These are phyloP conservation scores for Diplosoma virens DNA, from an alignment of 23 tunicate genomes.

Conservation along the genomic window DNA sequence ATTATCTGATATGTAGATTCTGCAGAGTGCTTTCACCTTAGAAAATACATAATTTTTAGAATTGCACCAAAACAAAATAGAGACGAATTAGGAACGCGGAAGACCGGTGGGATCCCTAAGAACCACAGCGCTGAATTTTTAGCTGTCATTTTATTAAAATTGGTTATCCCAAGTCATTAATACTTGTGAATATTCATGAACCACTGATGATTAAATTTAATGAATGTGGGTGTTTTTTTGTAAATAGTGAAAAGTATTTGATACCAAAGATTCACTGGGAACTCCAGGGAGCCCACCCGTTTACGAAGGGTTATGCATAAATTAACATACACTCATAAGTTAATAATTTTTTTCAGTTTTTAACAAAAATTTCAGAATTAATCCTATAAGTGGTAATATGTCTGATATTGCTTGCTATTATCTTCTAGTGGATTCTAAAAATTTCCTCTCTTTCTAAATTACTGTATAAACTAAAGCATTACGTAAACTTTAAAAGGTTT, in stretches of 20 bases:
- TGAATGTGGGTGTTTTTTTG: not conserved
- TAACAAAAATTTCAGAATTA: too few species aligned
- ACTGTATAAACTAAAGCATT: too few species aligned
- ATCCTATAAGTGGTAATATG: too few species aligned
- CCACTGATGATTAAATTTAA: not conserved
- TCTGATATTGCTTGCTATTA: too few species aligned
- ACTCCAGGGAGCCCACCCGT: not conserved
- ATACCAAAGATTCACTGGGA: not conserved
- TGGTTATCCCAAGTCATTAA: not conserved
- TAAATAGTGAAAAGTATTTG: not conserved
- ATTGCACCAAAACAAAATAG: not conserved
- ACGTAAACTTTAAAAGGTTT: too few species aligned
- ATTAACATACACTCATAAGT: too few species aligned
- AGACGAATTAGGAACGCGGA: not conserved
- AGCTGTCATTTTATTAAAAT: not conserved
- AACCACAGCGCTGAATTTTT: not conserved
- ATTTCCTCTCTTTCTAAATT: too few species aligned
- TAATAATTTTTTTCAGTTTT: too few species aligned
- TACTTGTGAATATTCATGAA: not conserved
- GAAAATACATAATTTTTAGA: not conserved
- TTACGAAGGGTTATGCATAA: not conserved
- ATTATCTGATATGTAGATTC: not conserved
- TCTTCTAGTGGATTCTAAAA: too few species aligned
- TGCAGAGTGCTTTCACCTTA: not conserved
- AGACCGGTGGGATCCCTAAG: not conserved